Conservation (phyloP, 1,140 invertebrate genomes). For the Lanistes nyassanus region DNA sequence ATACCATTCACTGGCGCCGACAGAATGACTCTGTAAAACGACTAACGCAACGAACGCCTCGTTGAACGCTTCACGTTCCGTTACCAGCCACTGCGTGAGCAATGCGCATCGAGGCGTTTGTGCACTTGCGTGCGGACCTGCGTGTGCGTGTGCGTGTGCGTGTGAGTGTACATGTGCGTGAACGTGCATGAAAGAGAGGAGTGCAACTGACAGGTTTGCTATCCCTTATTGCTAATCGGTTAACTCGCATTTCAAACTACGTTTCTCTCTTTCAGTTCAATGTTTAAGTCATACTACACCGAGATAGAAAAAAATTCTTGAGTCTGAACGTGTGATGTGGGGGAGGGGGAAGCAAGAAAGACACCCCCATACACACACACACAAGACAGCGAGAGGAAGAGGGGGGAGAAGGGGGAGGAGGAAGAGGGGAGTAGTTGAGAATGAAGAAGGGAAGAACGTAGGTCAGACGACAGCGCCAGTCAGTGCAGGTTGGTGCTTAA, state of each 20-base stretch:
- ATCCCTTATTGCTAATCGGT: no score
- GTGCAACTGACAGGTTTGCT: no score
- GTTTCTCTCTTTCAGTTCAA: no score
- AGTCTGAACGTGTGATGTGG: background rate
- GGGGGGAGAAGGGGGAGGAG: background rate
- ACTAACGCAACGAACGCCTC: background rate
- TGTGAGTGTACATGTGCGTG: constrained; percentile 1
- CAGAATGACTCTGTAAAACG: background rate
- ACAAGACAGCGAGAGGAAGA: background rate
- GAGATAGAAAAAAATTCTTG: no score
- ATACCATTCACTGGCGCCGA: background rate
- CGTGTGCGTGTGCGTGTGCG: background rate
- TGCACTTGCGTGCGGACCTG: background rate
- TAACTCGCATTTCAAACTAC: no score
- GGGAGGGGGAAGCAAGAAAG: background rate
- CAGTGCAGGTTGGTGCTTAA: background rate
- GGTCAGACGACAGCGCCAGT: background rate
- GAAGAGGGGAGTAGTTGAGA: background rate
- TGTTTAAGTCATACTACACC: no score
- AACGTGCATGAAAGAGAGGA: no score
- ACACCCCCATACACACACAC: background rate
- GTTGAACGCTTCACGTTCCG: background rate
- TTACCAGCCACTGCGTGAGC: background rate
- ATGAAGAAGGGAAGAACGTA: background rate
- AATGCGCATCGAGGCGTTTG: background rate